Evolutionary conservation across 2,797 vertebrate species (phyloP), one percentile per base, ranked within the genome.

Genomic region (Pagetopsis macropterus): DNA sequence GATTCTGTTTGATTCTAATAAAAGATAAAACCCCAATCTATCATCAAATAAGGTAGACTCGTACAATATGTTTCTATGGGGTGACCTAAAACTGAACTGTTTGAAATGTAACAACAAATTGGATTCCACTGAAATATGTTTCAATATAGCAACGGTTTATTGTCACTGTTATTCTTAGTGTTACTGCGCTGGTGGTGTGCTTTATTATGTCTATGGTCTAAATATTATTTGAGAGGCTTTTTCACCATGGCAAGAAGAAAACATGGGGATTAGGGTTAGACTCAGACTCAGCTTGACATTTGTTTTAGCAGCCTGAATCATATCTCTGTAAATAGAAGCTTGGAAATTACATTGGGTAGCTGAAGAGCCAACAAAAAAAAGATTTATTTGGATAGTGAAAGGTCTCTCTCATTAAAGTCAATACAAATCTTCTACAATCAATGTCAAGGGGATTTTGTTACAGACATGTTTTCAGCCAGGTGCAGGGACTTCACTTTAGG

Each of bases 21-120:
- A 33, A 17, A 49, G 31, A 48, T 40, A 63, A 46, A 5, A 56
- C 12, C 12, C 7, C 37, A 37, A 31, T 21, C 17, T 27, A 21
- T 44, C 12, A 49, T 56, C 23, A 62, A 15, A 44, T 51, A 7
- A 46, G 10, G 43, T 2, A 6, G 7, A 55, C 31, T 3, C 57
- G 9, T 46, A 56, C 41, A 41, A 3, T 63, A 50, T 63, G 10
- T 50, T 16, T 61, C 16, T 13, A 7, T 40, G 55, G 10, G 43
- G 16, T 60, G 65, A 31, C 59, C 52, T 51, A 1, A 15, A 64
- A 44, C 27, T 41, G 72, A 61, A 67, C 50, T 19, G 19, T 48
- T 43, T 46, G 9, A 27, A 54, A 43, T 37, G 19, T 2, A 15
- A 15, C 43, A 21, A 56, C 72, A 44, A 62, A 75, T 68, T 50